Evolutionary conservation across 2,113 vertebrate species (phyloP).

Genomic region (Clarias gariepinus): DNA sequence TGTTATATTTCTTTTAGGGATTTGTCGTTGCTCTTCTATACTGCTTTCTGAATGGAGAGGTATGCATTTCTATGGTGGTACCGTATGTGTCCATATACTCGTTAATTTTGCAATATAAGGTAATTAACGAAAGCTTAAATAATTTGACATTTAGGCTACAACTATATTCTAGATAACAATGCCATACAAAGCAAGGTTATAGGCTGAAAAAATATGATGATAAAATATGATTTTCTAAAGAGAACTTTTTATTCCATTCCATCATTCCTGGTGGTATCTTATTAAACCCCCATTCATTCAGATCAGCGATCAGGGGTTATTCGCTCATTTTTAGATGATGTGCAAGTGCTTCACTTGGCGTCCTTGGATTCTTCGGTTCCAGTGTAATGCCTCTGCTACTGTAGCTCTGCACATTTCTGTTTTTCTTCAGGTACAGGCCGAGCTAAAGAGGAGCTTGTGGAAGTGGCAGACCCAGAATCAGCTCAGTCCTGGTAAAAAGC

Average conservation of each 20-base stretch:
- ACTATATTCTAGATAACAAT: not conserved
- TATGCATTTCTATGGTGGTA: slow-evolving; percentile 64
- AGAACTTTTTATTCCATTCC: not conserved
- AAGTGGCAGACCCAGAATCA: slow-evolving; percentile 72
- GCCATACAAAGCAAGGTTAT: not conserved
- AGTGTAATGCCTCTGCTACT: not conserved
- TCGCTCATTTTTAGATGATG: not conserved
- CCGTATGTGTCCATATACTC: not conserved
- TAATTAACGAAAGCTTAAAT: not conserved
- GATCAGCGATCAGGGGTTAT: not conserved
- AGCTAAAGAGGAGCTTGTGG: slow-evolving; percentile 76
- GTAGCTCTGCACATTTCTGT: not conserved
- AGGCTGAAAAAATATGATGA: not conserved
- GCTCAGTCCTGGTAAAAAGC: slow-evolving; percentile 67
- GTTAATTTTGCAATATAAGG: not conserved
- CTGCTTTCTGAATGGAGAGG: slow-evolving; percentile 97
- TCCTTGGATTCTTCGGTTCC: not conserved
- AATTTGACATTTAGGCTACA: not conserved
- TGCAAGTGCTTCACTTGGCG: not conserved
- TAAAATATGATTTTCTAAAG: not conserved
- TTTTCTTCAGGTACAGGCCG: slow-evolving; percentile 74
- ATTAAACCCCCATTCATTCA: not conserved
- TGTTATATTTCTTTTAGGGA: slow-evolving; percentile 78
- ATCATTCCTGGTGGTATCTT: not conserved
- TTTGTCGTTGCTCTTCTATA: slow-evolving; percentile 95